A percentile compares a stretch with the other conserved stretches of the same genome.
Evolutionary conservation across 2,797 vertebrate species (phyloP).

Genomic region (Sebastes minor): DNA sequence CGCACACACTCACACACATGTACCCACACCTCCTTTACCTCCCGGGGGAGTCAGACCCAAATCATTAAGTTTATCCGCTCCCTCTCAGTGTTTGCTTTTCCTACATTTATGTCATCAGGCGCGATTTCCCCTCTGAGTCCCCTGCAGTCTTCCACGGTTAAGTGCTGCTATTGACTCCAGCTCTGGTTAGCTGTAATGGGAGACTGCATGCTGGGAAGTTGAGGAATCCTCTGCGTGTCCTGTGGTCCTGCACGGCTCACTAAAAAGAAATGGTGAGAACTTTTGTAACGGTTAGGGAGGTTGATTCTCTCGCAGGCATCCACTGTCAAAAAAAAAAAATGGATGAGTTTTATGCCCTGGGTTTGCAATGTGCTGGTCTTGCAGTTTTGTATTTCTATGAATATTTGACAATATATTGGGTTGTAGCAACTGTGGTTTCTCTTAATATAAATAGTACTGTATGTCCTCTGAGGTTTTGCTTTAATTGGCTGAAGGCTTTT

Average conservation of each 20-base stretch:
- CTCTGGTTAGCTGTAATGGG: constrained; percentile 27
- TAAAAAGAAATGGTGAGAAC: constrained; percentile 15
- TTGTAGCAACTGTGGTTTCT: neutral
- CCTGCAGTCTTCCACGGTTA: constrained; percentile 8
- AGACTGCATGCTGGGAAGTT: constrained; percentile 26
- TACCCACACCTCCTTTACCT: constrained; percentile 7
- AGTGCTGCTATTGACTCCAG: constrained; percentile 23
- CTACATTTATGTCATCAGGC: constrained; percentile 54
- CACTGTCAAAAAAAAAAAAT: neutral
- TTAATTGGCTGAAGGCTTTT: neutral
- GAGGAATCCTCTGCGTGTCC: constrained; percentile 10
- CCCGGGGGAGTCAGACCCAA: constrained; percentile 24
- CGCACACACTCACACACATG: neutral
- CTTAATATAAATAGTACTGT: neutral
- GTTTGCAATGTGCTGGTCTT: constrained; percentile 27
- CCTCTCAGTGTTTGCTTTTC: constrained; percentile 55
- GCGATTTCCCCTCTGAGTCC: constrained; percentile 31
- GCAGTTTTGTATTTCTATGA: constrained; percentile 25
- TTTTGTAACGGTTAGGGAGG: neutral
- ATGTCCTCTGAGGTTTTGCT: neutral
- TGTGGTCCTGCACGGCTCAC: constrained; percentile 7
- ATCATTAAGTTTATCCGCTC: constrained; percentile 51
- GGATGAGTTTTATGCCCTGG: neutral
- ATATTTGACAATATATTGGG: constrained; percentile 11
- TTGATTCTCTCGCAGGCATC: constrained; percentile 1